Base-by-base conservation (phyloP, 1,140 invertebrate genomes). In the Tribolium castaneum region DNA sequence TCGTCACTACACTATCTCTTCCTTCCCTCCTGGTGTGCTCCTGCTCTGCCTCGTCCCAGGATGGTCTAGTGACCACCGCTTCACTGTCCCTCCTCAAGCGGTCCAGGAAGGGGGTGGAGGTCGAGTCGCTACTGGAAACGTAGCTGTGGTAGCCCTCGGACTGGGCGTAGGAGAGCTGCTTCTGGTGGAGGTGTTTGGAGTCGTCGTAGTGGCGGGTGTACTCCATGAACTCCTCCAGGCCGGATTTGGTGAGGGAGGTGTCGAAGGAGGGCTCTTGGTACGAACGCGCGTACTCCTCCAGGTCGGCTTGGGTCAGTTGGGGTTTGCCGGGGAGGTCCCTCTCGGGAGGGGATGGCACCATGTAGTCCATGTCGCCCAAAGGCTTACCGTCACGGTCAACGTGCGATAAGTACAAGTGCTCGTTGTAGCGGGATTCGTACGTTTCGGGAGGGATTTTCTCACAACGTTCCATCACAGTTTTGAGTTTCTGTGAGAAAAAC, bases 121-220 rank as follows among this genome's bases (percentile, higher is more conserved):
- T 93, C 3, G 93, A 94, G 86, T 93, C 94, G 39, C 92, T 93
- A 83, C 92, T 95, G 75, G 92, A 95, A 16, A 93, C 94, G 85
- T 93, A 95, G 85, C 93, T 94, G 83, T 94, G 93, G 84, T 95
- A 95, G 9, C 94, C 94, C 87, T 95, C 94, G 16, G 92, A 94
- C 79, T 94, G 93, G 10, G 94, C 93, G 86, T 95, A 95, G 45
- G 92, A 93, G 4, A 91, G 89, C 82, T 94, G 93, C 81, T 93
- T 93, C 77, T 93, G 92, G 82, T 94, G 93, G 59, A 93, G 90
- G 77, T 91, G 91, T 77, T 85, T 86, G 25, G 86, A 85, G 45
- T 89, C 89, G 39, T 89, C 88, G 78, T 89, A 89, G 45, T 83
- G 86, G 30, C 87, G 82, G 10, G 87, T 86, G 77, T 88, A 89